Base-by-base conservation (phyloP, 2,797 vertebrate species). In the Tauraco hartlaubi region DNA sequence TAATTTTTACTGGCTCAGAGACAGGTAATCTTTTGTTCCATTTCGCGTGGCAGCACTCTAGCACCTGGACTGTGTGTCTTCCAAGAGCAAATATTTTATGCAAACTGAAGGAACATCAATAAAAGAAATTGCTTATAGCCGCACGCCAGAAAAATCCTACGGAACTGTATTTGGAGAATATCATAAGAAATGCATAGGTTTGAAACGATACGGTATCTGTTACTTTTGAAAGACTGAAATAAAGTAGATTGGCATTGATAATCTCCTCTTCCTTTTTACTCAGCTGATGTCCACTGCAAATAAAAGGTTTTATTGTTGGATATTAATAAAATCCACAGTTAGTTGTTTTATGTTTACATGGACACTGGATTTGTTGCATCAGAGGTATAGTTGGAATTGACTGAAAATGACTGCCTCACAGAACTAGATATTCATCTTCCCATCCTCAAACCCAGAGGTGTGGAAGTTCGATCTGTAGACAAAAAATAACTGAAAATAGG, bases 311-410 rank as follows among this genome's bases (percentile, higher is more conserved):
- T 69, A 16, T 43, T 64, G 3, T 19, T 48, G 18, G 10, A 2
- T 74, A 59, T 77, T 93, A 83, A 71, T 85, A 88, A 97, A 94
- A 90, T 43, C 46, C 31, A 33, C 23, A 56, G 8, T 59, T 35
- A 69, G 23, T 39, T 58, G 6, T 13, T 76, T 67, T 76, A n/a
- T 77, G 17, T 86, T 94, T 90, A 85, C 48, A 39, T 19, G 26
- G 51, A 84, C 21, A n/a, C 33, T 56, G 48, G 54, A 64, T 91
- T 90, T 91, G 16, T 77, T 85, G 6, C 20, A 54, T 80, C 63
- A 84, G 54, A 41, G 8, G 13, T 73, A 29, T 1, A 15, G 8
- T 29, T 25, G 66, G 39, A 59, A 33, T 12, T 39, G 35, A 44
- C 17, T 72, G 63, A 91, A 92, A 93, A 88, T 61, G 1, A 69